phyloP scores from a whole-genome alignment of 2,113 vertebrate genomes.

The Fukomys damarensis region DNA sequence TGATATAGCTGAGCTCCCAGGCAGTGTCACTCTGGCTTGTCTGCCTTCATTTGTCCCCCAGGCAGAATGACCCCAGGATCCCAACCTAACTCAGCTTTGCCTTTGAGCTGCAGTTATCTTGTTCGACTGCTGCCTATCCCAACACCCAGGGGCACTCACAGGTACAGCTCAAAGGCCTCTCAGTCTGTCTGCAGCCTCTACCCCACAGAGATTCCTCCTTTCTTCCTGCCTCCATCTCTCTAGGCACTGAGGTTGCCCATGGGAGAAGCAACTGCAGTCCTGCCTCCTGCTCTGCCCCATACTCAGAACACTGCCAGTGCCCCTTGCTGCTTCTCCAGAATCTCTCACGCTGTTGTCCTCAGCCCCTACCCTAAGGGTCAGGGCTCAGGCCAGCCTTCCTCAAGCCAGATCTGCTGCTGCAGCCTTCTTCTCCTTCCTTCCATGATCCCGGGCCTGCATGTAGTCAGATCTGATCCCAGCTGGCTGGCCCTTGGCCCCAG shows the following conservation, averaged over 20 bases:
- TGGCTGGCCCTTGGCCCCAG: neutral
- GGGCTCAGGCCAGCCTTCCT: fast-evolving
- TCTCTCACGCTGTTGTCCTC: neutral
- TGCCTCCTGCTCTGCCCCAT: no score
- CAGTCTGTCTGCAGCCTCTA: neutral
- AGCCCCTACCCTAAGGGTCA: fast-evolving
- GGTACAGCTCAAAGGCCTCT: neutral
- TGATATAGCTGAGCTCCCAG: fast-evolving
- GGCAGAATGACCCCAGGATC: neutral
- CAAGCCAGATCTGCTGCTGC: neutral
- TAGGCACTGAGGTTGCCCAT: neutral
- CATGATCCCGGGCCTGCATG: fast-evolving
- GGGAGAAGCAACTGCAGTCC: neutral
- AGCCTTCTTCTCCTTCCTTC: neutral
- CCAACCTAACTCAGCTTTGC: neutral
- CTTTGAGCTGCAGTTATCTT: neutral
- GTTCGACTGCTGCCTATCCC: neutral
- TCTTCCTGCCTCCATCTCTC: no score
- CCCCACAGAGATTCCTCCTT: no score
- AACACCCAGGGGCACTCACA: neutral
- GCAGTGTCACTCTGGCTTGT: neutral
- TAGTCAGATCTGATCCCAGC: neutral
- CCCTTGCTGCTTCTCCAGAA: neutral
- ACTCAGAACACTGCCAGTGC: no score
- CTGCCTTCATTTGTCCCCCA: neutral